These are phyloP conservation scores for Vanessa atalanta DNA, from an alignment of 1,140 invertebrate genomes.

Conservation along the genomic window DNA sequence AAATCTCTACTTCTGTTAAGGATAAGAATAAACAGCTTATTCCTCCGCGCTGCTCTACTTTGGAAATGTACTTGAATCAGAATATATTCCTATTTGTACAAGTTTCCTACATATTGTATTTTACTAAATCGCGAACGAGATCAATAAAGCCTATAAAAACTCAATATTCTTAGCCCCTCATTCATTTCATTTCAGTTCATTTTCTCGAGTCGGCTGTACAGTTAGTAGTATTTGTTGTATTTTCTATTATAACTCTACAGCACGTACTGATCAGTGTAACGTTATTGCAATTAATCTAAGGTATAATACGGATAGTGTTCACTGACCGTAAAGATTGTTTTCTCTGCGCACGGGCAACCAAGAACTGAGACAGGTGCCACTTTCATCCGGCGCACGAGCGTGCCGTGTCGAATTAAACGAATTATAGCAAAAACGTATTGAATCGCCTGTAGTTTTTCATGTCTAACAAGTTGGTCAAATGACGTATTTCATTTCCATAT, in stretches of 20 bases:
- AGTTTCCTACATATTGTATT: too few species aligned
- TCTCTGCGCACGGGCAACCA: slow-evolving; percentile 22
- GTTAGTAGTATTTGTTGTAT: background rate
- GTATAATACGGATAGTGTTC: slow-evolving; percentile 19
- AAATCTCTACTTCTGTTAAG: too few species aligned
- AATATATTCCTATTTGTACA: too few species aligned
- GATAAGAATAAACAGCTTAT: too few species aligned
- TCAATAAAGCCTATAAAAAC: background rate
- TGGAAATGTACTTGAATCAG: too few species aligned
- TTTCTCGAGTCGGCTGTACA: too few species aligned
- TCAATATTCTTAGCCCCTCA: background rate
- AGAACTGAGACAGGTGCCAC: slow-evolving; percentile 16
- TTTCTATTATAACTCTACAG: background rate
- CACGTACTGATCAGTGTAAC: background rate
- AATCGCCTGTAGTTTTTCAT: slow-evolving; percentile 4
- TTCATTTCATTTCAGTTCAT: background rate
- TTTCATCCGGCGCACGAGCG: slow-evolving; percentile 27
- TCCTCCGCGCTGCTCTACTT: too few species aligned
- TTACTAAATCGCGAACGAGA: too few species aligned
- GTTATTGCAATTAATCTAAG: background rate
- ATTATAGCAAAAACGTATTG: slow-evolving; percentile 23
- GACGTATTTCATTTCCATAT: background rate
- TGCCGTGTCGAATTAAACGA: slow-evolving; percentile 27
- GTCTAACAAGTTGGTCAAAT: slow-evolving; percentile 17
- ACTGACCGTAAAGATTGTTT: slow-evolving; percentile 30